phyloP scores from a whole-genome alignment of 2,113 vertebrate genomes.

The Sylvicapra grimmia region DNA sequence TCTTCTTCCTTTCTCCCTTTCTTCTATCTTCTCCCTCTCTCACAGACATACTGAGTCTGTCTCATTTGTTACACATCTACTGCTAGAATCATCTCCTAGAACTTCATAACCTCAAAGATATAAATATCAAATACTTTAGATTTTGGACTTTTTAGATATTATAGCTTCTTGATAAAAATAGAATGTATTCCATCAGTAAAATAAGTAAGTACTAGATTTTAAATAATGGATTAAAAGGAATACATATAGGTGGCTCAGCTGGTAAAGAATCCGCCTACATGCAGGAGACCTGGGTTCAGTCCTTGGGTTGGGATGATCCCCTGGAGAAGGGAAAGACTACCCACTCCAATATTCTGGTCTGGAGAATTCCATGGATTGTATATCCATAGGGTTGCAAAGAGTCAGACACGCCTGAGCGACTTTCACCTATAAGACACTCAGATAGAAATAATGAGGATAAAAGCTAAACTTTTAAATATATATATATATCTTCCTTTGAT shows the following conservation, averaged over 20 bases:
- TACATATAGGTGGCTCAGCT: neutral
- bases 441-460: neutral
- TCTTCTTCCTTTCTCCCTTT: no score
- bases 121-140: neutral
- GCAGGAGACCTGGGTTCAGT: neutral
- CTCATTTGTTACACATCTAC: neutral
- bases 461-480: neutral
- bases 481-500: neutral
- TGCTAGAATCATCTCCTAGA: neutral
- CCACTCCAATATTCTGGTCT: neutral
- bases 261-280: neutral
- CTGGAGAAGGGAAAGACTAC: neutral
- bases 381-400: neutral
- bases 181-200: neutral
- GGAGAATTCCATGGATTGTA: neutral
- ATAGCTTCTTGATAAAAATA: neutral
- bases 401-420: rapidly evolving
- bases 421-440: neutral
- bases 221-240: conserved; percentile 19
- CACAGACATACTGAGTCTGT: neutral
- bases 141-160: neutral
- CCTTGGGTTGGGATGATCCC: neutral
- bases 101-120: neutral
- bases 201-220: neutral
- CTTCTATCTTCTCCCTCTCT: neutral